phyloP scores from a whole-genome alignment of 1,140 invertebrate genomes.

The Frieseomelitta varia region DNA sequence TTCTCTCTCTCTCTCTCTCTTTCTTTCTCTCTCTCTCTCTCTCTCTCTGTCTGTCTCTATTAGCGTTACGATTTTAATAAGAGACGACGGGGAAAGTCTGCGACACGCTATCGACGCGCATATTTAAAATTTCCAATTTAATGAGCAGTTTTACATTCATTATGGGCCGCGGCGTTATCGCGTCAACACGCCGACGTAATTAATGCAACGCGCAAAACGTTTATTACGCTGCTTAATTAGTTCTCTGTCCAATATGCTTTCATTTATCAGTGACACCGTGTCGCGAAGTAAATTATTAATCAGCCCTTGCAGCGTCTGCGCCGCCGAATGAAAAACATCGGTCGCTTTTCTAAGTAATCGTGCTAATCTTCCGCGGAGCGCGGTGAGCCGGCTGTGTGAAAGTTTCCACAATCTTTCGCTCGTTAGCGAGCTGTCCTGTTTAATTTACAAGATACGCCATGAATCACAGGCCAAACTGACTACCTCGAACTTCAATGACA shows the following conservation, averaged over 20 bases:
- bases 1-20: no score
- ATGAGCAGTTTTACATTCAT: constrained; percentile 43
- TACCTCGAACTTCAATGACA: constrained; percentile 22
- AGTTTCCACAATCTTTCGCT: constrained; percentile 50
- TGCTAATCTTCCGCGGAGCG: constrained; percentile 4
- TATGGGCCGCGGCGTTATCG: constrained; percentile 20
- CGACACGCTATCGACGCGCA: background rate
- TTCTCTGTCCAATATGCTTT: constrained; percentile 42
- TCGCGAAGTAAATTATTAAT: constrained; percentile 37
- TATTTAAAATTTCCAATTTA: constrained; percentile 33
- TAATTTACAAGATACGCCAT: constrained; percentile 47
- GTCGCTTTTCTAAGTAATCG: constrained; percentile 23
- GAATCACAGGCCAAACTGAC: constrained; percentile 31
- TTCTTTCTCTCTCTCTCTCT: no score
- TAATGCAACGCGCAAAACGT: constrained; percentile 47
- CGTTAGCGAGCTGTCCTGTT: constrained; percentile 35
- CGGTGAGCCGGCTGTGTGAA: background rate
- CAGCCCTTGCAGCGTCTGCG: constrained; percentile 7
- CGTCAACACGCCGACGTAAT: constrained; percentile 31
- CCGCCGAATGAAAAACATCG: constrained; percentile 4
- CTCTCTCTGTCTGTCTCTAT: no score
- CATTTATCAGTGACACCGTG: constrained; percentile 30
- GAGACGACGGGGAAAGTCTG: background rate
- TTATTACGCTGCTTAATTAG: constrained; percentile 50
- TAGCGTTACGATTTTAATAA: constrained; percentile 10